Conservation (phyloP, 1,140 invertebrate genomes). For the Mya arenaria region DNA sequence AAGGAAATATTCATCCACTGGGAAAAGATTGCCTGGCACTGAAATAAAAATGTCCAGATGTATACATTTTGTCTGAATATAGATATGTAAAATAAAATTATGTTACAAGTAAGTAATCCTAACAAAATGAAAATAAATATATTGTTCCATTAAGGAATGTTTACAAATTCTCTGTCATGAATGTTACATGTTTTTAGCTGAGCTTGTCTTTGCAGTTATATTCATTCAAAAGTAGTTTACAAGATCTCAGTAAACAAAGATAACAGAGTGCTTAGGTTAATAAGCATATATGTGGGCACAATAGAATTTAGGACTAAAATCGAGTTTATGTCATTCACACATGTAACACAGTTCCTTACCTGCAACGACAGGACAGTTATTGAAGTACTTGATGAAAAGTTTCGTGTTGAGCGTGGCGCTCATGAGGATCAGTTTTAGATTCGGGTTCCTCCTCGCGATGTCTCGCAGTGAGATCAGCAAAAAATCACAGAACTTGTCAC, state of each 20-base stretch:
- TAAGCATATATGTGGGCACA: too few species aligned
- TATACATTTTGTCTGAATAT: too few species aligned
- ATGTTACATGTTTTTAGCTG: too few species aligned
- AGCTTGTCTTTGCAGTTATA: neutral
- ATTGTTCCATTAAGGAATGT: too few species aligned
- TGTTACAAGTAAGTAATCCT: too few species aligned
- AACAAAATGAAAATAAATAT: too few species aligned
- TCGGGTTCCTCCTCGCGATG: conserved; percentile 86
- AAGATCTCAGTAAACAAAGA: too few species aligned
- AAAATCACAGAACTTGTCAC: conserved; percentile 96
- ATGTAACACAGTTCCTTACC: conserved; percentile 74
- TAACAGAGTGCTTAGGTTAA: too few species aligned
- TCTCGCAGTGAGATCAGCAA: conserved; percentile 92
- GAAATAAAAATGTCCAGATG: too few species aligned
- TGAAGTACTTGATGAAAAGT: conserved; percentile 94
- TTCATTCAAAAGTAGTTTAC: neutral
- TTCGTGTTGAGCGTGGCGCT: conserved; percentile 92
- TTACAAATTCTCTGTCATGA: too few species aligned
- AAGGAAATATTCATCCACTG: conserved; percentile 90
- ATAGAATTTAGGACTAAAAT: neutral
- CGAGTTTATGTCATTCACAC: neutral
- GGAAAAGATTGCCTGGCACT: conserved; percentile 91
- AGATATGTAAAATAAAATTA: too few species aligned
- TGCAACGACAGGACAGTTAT: conserved; percentile 89
- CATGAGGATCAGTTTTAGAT: conserved; percentile 94